phyloP scores from a whole-genome alignment of 2,888 invertebrate species.

The Ophion slaviceki region DNA sequence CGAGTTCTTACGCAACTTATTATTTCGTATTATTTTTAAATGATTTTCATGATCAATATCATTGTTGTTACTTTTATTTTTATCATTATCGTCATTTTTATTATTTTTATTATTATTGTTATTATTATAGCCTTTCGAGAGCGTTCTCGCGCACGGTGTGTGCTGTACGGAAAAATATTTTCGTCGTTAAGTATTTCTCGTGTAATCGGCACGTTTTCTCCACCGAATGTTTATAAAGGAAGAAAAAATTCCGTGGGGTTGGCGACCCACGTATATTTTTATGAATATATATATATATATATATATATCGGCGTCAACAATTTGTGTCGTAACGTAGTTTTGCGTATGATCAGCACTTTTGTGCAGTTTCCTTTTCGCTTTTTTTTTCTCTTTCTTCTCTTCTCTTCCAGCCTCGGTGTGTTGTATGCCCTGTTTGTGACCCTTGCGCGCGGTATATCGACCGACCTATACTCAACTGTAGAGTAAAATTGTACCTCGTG shows the following conservation, averaged over 20 bases:
- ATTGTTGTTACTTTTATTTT: no score
- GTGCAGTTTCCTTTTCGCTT: constrained; percentile 9
- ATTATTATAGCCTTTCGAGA: not conserved
- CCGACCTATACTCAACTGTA: constrained; percentile 55
- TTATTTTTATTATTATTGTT: no score
- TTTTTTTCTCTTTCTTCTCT: constrained; percentile 11
- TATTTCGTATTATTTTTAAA: no score
- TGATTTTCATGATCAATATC: no score
- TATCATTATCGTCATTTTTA: no score
- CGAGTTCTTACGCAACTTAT: no score
- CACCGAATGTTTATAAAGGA: not conserved
- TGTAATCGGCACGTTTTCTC: not conserved
- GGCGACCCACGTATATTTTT: not conserved
- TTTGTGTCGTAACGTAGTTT: not conserved
- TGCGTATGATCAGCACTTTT: not conserved
- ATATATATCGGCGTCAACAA: not conserved
- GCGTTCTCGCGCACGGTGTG: not conserved
- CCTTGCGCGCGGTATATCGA: constrained; percentile 53
- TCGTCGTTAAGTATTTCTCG: not conserved
- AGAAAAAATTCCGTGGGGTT: not conserved
- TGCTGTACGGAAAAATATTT: not conserved
- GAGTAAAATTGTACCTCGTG: not conserved
- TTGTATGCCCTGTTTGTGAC: constrained; percentile 13
- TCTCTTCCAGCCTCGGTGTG: constrained; percentile 7
- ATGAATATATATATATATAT: no score